These are phyloP conservation scores for Chloropsis cyanopogon DNA, from an alignment of 2,113 vertebrate genomes.

Conservation along the genomic window DNA sequence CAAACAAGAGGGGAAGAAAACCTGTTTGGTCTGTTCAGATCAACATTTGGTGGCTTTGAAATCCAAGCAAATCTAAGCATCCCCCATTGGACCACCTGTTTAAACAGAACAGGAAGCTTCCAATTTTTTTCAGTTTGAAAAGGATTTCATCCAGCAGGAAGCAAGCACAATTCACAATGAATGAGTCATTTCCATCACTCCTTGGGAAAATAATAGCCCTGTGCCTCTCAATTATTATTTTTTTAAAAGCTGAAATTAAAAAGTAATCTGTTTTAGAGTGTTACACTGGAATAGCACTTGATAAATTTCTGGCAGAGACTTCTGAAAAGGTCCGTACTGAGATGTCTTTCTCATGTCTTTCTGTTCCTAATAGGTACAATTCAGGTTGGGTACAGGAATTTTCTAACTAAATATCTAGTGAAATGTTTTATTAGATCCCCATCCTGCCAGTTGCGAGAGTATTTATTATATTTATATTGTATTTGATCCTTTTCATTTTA, in stretches of 20 bases:
- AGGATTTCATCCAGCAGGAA: background rate
- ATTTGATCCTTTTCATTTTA: background rate
- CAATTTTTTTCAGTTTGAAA: background rate
- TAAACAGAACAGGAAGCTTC: background rate
- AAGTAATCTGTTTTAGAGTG: background rate
- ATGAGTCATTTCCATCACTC: background rate
- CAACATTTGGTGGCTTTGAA: background rate
- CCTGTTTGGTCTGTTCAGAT: background rate
- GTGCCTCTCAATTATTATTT: background rate
- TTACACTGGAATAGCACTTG: background rate
- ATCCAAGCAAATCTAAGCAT: background rate
- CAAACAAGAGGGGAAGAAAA: background rate
- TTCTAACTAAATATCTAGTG: background rate
- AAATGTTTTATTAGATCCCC: background rate
- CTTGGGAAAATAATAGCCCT: background rate
- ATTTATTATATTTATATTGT: background rate
- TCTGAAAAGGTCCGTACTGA: background rate
- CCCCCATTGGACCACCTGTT: background rate
- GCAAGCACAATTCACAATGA: background rate
- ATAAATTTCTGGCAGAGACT: background rate
- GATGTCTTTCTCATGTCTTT: background rate
- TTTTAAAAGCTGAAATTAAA: background rate
- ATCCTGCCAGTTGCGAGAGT: background rate
- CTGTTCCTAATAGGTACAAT: background rate
- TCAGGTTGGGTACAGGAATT: background rate